Evolutionary conservation across 2,797 vertebrate species (phyloP), one percentile per base, ranked within the genome.

Genomic region (Tamandua tetradactyla): DNA sequence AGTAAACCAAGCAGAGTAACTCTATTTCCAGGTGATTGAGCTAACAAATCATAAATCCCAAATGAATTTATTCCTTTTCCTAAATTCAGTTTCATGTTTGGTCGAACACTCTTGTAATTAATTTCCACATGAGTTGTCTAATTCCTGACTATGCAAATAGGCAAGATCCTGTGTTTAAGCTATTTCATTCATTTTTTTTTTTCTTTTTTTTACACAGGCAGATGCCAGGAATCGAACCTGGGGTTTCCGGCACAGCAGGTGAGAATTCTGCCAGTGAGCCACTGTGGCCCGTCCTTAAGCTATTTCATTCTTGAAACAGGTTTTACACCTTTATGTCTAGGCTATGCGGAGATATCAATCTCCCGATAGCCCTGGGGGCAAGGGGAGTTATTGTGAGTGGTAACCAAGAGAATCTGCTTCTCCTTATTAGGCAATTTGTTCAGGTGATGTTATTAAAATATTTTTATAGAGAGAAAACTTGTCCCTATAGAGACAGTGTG

Each of bases 1-100:
- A 86, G 69, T 52, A 35, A 61, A 83, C 59, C 49, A 75, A 52
- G 18, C 30, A 30, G 30, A 40, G 11, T 76, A 94, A 76, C 37
- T 37, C 35, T 44, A 47, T 18, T 91, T 32, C 40, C 18, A 89
- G 59, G 35, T 78, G 22, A 35, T 69, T 78, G 40, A 89, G 42
- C 25, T 74, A 37, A 47, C 27, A 59, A 61, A 8, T 22, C 52
- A 18, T 61, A 62, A 62, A 72, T 78, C 37, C 55, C 47, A 69
- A 27, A 27, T 62, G 57, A 72, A 47, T 37, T 69, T 37, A 22
- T 12, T 23, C 9, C 8, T 69, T 66, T 93, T 52, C 30, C 61
- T 59, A 69, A 78, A 80, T 81, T 85, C 27, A 61, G 49, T 64
- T 76, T 22, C 59, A 22, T 64, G 14, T 78, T 18, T 72, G n/a